Base-by-base conservation (phyloP, 2,113 vertebrate genomes). In the Neolamprologus sp. region DNA sequence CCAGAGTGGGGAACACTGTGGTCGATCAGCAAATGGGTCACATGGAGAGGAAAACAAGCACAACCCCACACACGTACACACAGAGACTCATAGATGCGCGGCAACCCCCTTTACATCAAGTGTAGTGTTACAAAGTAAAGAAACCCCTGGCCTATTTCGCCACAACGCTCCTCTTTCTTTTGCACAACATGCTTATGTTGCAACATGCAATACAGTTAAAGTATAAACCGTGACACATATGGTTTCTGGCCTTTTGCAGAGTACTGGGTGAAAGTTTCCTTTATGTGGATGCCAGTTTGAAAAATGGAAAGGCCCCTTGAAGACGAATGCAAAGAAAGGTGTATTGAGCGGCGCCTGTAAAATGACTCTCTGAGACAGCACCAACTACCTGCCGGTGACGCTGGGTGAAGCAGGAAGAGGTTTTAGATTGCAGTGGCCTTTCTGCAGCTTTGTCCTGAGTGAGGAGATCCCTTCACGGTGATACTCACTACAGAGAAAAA, bases 11-110 rank as follows among this genome's bases (percentile, higher is more conserved):
- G 95, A 96, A 95, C 95, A 94, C 94, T 94, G 88, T 95, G 95
- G 95, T 95, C 91, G 92, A 95, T 96, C 92, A 85, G 94, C 94
- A 96, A 96, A 93, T 96, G 94, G 96, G 96, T 96, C 96, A 96
- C 90, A 94, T 85, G 92, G 92, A 90, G 88, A 93, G 89, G 65
- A 90, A 91, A 95, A 94, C 85, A 86, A 92, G 90, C 80, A 80
- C 57, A 71, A 26, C 80, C 51, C 11, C 51, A 54, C 84, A 83
- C 82, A 81, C 7, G 51, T 83, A 53, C 81, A 80, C 53, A 47
- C 49, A 71, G 13, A 55, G 82, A 60, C 53, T 60, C 81, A 87
- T 60, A 42, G 82, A 54, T 89, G 53, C 89, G 86, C 57, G 68
- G 88, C 88, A 89, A 85, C 80, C 89, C 89, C 87, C 82, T 57